These are phyloP conservation scores for Protomyctophum bolini DNA, from an alignment of 2,113 vertebrate species.

Conservation along the genomic window DNA sequence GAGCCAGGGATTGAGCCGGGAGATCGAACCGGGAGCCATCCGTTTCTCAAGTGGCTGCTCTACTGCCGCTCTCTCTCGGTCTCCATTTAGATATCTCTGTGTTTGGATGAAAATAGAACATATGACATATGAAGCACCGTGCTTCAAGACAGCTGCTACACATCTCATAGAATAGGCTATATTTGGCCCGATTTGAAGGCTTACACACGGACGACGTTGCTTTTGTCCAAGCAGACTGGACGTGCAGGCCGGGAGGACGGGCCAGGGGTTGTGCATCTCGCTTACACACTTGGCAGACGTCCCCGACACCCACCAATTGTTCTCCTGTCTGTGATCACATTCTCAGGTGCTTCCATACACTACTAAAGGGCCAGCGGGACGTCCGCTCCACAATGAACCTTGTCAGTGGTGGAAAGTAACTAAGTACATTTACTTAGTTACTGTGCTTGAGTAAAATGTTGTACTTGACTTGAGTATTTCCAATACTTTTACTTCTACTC, in stretches of 20 bases:
- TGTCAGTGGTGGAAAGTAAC: no score
- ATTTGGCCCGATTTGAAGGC: neutral
- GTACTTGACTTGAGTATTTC: no score
- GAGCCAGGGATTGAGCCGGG: no score
- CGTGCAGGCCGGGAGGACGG: neutral
- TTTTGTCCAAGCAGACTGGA: neutral
- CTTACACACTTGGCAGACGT: neutral
- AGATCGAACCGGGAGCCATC: no score
- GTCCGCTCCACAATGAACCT: slow-evolving; percentile 12
- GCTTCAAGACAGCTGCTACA: neutral
- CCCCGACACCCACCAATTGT: slow-evolving; percentile 15
- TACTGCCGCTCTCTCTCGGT: no score
- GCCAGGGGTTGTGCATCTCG: neutral
- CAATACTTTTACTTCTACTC: no score
- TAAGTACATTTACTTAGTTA: no score
- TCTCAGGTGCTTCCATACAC: slow-evolving; percentile 40
- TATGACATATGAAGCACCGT: neutral
- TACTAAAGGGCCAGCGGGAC: neutral
- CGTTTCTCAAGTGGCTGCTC: no score
- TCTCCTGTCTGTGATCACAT: slow-evolving; percentile 25
- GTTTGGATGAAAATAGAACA: no score
- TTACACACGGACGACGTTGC: neutral
- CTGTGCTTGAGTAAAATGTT: no score
- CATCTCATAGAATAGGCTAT: neutral
- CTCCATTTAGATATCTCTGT: no score